Evolutionary conservation across 2,113 vertebrate genomes (phyloP).

Genomic region (Sturnira hondurensis): DNA sequence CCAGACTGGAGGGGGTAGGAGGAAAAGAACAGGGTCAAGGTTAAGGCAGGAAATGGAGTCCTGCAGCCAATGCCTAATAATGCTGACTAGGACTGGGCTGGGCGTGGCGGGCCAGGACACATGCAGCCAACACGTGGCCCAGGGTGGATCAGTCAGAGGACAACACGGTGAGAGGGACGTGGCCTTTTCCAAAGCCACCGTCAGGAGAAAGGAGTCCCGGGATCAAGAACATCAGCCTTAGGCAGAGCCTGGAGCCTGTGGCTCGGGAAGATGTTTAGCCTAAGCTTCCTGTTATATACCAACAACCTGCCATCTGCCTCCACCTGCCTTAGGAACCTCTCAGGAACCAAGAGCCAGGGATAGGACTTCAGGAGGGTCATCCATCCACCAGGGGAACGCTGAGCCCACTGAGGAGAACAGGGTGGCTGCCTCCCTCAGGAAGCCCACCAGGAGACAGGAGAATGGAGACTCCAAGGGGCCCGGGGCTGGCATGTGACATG

Average conservation of each 20-base stretch:
- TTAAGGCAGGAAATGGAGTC: background rate
- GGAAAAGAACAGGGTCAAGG: background rate
- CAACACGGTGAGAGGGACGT: background rate
- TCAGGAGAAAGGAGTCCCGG: background rate
- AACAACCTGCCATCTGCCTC: background rate
- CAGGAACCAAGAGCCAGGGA: background rate
- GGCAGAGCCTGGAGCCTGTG: fast-evolving
- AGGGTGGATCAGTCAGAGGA: background rate
- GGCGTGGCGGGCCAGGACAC: too few species aligned
- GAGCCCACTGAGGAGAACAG: background rate
- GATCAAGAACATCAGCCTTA: background rate
- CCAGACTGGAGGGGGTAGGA: too few species aligned
- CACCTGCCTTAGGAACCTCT: background rate
- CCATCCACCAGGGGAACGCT: background rate
- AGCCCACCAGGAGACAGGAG: background rate
- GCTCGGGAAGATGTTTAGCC: background rate
- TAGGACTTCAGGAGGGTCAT: background rate
- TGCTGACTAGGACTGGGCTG: background rate
- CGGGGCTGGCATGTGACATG: background rate
- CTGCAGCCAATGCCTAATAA: too few species aligned
- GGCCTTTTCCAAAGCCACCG: background rate
- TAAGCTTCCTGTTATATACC: background rate
- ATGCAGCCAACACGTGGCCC: background rate
- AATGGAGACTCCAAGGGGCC: background rate
- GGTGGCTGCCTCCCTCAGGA: background rate